Evolutionary conservation across 1,140 invertebrate species (phyloP).

Genomic region (Formica selysi): DNA sequence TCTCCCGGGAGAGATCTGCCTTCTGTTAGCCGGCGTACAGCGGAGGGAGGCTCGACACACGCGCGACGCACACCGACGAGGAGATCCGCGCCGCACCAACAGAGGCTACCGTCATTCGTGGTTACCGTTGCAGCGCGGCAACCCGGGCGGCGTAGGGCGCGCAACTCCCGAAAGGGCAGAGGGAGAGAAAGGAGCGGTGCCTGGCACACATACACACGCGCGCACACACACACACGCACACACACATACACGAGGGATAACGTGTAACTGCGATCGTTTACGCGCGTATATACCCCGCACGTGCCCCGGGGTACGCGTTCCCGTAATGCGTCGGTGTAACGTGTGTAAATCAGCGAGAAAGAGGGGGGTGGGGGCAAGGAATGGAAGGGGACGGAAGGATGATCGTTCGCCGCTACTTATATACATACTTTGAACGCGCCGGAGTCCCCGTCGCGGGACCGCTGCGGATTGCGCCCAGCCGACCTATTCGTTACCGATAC

Average conservation of each 20-base stretch:
- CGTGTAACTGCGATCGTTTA: constrained; percentile 62
- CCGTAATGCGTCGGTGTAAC: constrained; percentile 49
- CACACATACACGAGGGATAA: neutral
- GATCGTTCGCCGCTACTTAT: constrained; percentile 69
- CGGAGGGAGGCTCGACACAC: constrained; percentile 80
- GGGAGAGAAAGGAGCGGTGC: neutral
- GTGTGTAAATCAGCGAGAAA: constrained; percentile 61
- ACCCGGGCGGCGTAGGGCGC: constrained; percentile 67
- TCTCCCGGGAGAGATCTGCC: constrained; percentile 86
- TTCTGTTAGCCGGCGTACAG: constrained; percentile 85
- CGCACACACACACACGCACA: neutral
- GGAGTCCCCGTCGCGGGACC: constrained; percentile 47
- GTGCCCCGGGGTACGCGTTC: constrained; percentile 28
- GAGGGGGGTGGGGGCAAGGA: too few relatives aligned
- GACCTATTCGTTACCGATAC: constrained; percentile 73
- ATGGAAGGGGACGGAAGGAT: neutral
- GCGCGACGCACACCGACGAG: constrained; percentile 60
- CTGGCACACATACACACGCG: neutral
- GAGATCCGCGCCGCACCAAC: constrained; percentile 22
- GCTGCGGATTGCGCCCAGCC: constrained; percentile 63
- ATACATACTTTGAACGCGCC: constrained; percentile 46
- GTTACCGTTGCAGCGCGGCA: constrained; percentile 14
- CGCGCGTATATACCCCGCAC: neutral
- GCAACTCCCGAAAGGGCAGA: constrained; percentile 59
- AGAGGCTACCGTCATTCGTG: constrained; percentile 25